Evolutionary conservation across 2,797 vertebrate genomes (phyloP).

Genomic region (Carcharodon carcharias): DNA sequence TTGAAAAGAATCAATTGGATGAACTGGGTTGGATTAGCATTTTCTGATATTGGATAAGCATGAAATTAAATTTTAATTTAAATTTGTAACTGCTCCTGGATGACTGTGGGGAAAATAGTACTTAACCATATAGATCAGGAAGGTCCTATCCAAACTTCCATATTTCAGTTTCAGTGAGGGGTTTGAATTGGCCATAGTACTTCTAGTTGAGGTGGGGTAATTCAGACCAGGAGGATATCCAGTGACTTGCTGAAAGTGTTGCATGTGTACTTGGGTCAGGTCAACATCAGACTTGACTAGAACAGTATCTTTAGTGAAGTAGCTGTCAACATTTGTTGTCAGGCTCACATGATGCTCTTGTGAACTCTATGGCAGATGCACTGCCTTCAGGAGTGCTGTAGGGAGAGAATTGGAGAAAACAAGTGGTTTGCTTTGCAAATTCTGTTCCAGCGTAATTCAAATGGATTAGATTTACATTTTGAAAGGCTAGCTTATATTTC

Average conservation of each 20-base stretch:
- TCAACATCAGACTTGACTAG: background rate
- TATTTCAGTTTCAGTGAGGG: background rate
- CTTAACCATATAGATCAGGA: background rate
- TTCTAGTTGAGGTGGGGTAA: background rate
- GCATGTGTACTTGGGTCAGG: background rate
- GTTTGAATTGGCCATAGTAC: background rate
- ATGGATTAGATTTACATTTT: background rate
- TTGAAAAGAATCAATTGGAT: background rate
- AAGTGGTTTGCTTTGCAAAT: background rate
- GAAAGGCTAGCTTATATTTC: background rate
- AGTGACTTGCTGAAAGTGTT: background rate
- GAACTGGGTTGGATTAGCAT: background rate
- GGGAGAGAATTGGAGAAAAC: background rate
- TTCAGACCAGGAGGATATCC: background rate
- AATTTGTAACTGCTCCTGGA: background rate
- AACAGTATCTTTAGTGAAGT: background rate
- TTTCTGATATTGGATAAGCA: background rate
- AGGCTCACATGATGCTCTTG: background rate
- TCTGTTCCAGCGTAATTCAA: background rate
- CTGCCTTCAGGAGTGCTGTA: background rate
- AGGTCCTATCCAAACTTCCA: background rate
- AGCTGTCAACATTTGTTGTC: background rate
- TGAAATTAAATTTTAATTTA: background rate
- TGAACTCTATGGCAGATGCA: too few species aligned
- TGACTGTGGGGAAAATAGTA: background rate